A percentile compares a stretch with the other conserved stretches of the same genome.
These are phyloP conservation scores for Drymodes brunneopygia DNA, from an alignment of 2,113 vertebrate species.

Conservation along the genomic window DNA sequence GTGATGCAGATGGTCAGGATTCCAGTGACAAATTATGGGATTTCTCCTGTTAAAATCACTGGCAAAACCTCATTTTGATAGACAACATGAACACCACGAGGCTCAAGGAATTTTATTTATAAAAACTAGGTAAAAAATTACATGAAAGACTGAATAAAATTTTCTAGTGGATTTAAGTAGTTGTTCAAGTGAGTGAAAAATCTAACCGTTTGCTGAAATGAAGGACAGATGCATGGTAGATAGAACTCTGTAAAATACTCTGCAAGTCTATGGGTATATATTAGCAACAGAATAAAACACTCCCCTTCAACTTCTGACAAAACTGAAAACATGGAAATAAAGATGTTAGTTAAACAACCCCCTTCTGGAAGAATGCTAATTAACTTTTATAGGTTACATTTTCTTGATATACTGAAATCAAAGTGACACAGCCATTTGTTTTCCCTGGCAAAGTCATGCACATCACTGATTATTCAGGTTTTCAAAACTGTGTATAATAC, in stretches of 20 bases:
- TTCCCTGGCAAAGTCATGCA: constrained; percentile 65
- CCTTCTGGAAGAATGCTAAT: constrained; percentile 63
- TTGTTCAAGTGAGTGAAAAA: background rate
- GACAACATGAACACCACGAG: background rate
- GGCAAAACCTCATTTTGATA: background rate
- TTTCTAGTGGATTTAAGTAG: background rate
- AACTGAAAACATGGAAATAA: constrained; percentile 55
- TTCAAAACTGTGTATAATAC: constrained; percentile 64
- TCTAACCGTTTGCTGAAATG: background rate
- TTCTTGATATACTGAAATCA: constrained; percentile 59
- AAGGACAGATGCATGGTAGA: background rate
- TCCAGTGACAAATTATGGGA: background rate
- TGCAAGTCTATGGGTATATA: constrained; percentile 49
- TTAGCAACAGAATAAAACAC: constrained; percentile 35
- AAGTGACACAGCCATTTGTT: constrained; percentile 67
- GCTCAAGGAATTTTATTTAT: background rate
- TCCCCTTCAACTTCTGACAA: constrained; percentile 52
- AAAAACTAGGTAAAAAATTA: background rate
- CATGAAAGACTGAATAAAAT: background rate
- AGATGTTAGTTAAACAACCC: constrained; percentile 50
- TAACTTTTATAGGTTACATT: constrained; percentile 64
- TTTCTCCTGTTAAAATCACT: background rate
- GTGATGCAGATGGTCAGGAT: background rate
- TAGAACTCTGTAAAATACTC: background rate
- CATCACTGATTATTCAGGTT: constrained; percentile 64